Evolutionary conservation across 2,113 vertebrate species (phyloP).

Genomic region (Speoplatyrhinus poulsoni): DNA sequence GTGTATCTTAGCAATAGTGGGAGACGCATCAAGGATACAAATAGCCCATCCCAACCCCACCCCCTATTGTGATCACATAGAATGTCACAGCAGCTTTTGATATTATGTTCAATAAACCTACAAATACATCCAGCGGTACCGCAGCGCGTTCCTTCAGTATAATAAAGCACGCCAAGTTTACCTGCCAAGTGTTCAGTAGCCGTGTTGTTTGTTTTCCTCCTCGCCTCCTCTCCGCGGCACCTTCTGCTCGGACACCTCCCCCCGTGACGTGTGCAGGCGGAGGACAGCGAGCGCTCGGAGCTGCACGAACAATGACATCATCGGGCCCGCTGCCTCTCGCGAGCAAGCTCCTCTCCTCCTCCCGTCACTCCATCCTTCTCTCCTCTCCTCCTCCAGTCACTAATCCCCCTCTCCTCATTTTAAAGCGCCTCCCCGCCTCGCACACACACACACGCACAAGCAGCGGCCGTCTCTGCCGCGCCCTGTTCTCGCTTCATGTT

Average conservation of each 20-base stretch:
- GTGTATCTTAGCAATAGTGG: too few relatives aligned
- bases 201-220: background rate
- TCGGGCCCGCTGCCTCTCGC: conserved; percentile 36
- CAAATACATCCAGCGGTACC: too few relatives aligned
- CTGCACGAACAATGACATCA: conserved; percentile 78
- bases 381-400: conserved; percentile 1
- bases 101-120: too few relatives aligned
- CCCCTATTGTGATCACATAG: too few relatives aligned
- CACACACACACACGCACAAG: conserved; percentile 9
- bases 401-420: background rate
- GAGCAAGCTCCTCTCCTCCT: conserved; percentile 1
- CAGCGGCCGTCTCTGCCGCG: too few relatives aligned
- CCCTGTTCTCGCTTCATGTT: too few relatives aligned
- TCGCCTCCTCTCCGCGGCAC: conserved; percentile 9
- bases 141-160: too few relatives aligned
- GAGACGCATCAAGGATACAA: too few relatives aligned
- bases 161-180: too few relatives aligned
- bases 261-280: conserved; percentile 8
- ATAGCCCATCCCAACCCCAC: too few relatives aligned
- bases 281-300: conserved; percentile 65
- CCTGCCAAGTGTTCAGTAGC: background rate
- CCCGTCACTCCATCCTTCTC: background rate
- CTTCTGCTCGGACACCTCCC: conserved; percentile 13
- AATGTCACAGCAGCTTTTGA: too few relatives aligned
- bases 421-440: background rate